Base-by-base conservation (phyloP, 2,797 vertebrate genomes). In the Chelidonichthys spinosus region DNA sequence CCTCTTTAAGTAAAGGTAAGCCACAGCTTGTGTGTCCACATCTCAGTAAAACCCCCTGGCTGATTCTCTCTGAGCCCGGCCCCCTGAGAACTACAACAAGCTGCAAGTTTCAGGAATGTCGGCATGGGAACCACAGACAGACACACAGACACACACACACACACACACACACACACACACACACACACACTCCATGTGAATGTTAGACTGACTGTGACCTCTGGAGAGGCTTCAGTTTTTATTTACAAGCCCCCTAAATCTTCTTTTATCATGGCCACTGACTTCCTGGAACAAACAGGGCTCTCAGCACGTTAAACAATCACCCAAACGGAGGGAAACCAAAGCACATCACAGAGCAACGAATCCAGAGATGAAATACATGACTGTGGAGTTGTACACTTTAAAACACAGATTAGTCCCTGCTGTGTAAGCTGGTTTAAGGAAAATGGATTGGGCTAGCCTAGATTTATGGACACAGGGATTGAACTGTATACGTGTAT, bases 1-100 rank as follows among this genome's bases (percentile, higher is more conserved):
- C 47, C 81, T 63, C 58, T 69, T 39, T 64, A 80, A 81, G 67
- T 53, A 33, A 71, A 84, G 75, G 54, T 74, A 79, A 83, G 68
- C 74, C 58, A 39, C 35, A 40, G 47, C 52, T 60, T 70, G 68
- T 74, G 72, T 79, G 80, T 82, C 68, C 74, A 53, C 71, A 61
- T 82, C 73, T 63, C 43, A 52, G 40, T 40, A 79, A 78, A 5
- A n/a, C 60, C 66, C 64, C 40, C 11, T 0, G 59, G 69, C 56
- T 63, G 59, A 69, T 43, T 76, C 69, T 52, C 36, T 55, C 62
- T 76, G 72, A 80, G 70, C 71, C 50, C 73, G 6, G 39, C 36
- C 67, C 67, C 83, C 79, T 88, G 85, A 88, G 81, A 87, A 86
- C 81, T 36, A 81, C 71, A 79, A 86, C 86, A 79, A 74, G 63